A percentile compares a stretch with the other conserved stretches of the same genome.
phyloP scores from a whole-genome alignment of 2,113 vertebrate genomes.

The Silurus glanis region DNA sequence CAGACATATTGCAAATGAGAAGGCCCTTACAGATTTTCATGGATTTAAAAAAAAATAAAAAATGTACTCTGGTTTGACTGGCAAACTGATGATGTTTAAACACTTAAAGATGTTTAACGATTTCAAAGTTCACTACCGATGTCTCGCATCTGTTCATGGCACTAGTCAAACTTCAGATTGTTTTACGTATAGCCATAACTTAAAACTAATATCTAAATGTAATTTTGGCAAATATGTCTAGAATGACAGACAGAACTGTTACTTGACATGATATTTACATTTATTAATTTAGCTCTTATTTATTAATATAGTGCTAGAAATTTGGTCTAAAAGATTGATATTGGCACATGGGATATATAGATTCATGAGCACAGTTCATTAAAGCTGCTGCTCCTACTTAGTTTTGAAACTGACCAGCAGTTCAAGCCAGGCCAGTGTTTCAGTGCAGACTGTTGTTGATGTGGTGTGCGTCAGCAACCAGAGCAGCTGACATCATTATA shows the following conservation, averaged over 20 bases:
- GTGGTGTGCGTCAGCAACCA: constrained; percentile 22
- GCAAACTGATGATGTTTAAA: background rate
- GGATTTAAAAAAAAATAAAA: too few relatives aligned
- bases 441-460: constrained; percentile 1
- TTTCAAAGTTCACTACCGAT: background rate
- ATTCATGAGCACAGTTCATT: background rate
- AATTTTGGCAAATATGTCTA: background rate
- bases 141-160: background rate
- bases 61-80: background rate
- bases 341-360: background rate
- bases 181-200: background rate
- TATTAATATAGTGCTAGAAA: background rate
- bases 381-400: constrained; percentile 4
- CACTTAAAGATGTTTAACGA: background rate
- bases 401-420: constrained; percentile 26
- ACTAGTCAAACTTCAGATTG: background rate
- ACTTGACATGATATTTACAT: background rate
- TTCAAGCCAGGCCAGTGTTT: constrained; percentile 15
- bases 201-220: background rate
- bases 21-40: background rate
- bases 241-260: background rate
- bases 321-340: background rate
- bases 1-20: background rate
- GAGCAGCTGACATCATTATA: constrained; percentile 39
- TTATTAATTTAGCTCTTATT: background rate